Base-by-base conservation (phyloP, 2,888 invertebrate species). In the Pristionchus exspectatus region DNA sequence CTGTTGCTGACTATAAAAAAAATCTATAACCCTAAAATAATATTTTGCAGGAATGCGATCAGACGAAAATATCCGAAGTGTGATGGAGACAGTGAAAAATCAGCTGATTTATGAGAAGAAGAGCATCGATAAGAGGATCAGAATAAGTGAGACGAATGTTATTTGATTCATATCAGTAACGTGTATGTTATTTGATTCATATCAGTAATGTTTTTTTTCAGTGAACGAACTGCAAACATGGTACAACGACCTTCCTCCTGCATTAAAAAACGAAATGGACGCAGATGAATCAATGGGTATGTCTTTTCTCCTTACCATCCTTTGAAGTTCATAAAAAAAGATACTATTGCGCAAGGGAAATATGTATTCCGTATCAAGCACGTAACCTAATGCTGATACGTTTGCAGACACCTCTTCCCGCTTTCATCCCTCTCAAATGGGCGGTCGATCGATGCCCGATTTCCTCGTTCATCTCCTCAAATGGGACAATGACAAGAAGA, bases 401-500 rank as follows among this genome's bases (percentile, higher is more conserved):
- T n/a, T 44, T 81, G 14, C 81, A 81, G 81, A 81, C 27, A 16
- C 74, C 38, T 38, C 38, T 7, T 81, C 81, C 27, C 81, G 81
- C 7, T 81, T 81, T 50, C 81, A 81, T 54, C 81, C 81, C 27
- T 81, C 81, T 24, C 81, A 81, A 27, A 81, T 85, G 84, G 59
- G 84, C 10, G 84, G 84, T 33, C 56, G 84, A 59, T 85, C 84
- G 24, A 44, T 56, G 33, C 12, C 59, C n/a, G 84, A 85, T 24
- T 38, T 59, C 38, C 56, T 85, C 84, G 59, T 59, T 4, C 84
- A 59, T 59, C 59, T 85, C 4, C 84, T 85, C 38, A 56, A 59
- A 9, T 85, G 84, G 84, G 59, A 56, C 30, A 85, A 85, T 38
- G 84, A 85, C 59, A 85, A 59, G 84, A 85, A 85, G 59, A 85